Evolutionary conservation across 2,888 invertebrate genomes (phyloP).

Genomic region (Cataglyphis altisquamis): DNA sequence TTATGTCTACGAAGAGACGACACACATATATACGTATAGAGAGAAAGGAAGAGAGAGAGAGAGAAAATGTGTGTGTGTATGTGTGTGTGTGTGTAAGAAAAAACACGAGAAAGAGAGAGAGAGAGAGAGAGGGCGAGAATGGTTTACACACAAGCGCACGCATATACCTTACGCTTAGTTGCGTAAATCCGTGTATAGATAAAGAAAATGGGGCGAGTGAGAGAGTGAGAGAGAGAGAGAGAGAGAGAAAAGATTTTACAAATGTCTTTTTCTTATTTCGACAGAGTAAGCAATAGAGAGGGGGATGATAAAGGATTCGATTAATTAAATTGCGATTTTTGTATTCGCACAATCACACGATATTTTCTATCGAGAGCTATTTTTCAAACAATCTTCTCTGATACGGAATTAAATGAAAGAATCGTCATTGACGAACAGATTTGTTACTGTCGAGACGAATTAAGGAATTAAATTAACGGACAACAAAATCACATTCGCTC

Average conservation of each 20-base stretch:
- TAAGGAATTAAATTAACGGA: constrained; percentile 5
- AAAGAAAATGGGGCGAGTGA: constrained; percentile 28
- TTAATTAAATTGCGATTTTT: constrained; percentile 1
- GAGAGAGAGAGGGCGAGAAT: constrained; percentile 26
- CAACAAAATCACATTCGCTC: not conserved
- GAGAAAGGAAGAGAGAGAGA: constrained; percentile 5
- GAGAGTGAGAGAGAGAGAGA: not conserved
- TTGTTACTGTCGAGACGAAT: constrained; percentile 8
- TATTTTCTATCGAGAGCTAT: not conserved
- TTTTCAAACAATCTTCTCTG: not conserved
- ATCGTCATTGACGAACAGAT: constrained; percentile 11
- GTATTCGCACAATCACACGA: not conserved
- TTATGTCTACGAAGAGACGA: constrained; percentile 41
- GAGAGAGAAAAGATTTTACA: not conserved
- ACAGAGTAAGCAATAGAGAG: not conserved
- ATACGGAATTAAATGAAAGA: not conserved
- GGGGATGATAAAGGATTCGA: not conserved
- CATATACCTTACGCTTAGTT: constrained; percentile 37
- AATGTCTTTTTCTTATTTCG: not conserved
- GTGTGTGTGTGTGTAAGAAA: not conserved
- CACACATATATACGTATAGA: constrained; percentile 16
- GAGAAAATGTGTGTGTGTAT: not conserved
- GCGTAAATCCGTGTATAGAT: constrained; percentile 31
- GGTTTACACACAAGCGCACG: constrained; percentile 28
- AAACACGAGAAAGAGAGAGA: not conserved